These are phyloP conservation scores for Erpobdella octoculata DNA, from an alignment of 2,888 invertebrate genomes.

Conservation along the genomic window DNA sequence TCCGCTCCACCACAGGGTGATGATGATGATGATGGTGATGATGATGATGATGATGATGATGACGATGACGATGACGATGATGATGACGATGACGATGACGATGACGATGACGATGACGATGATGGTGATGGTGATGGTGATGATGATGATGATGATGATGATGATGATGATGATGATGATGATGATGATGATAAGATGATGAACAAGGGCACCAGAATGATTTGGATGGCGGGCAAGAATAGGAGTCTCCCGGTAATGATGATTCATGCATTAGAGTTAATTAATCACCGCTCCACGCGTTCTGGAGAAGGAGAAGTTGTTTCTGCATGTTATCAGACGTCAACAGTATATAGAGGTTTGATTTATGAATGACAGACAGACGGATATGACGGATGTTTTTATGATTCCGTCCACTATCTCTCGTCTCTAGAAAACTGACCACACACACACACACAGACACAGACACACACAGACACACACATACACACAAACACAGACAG, in stretches of 20 bases:
- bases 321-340: too few relatives aligned
- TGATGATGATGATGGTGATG: constrained; percentile 27
- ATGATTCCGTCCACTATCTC: too few relatives aligned
- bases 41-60: constrained; percentile 28
- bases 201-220: constrained; percentile 9
- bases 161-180: constrained; percentile 6
- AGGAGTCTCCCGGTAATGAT: neutral
- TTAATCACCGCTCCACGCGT: too few relatives aligned
- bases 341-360: too few relatives aligned
- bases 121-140: constrained; percentile 1
- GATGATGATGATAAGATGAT: constrained; percentile 23
- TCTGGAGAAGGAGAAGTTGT: too few relatives aligned
- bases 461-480: neutral
- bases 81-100: constrained; percentile 22
- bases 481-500: neutral
- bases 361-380: too few relatives aligned
- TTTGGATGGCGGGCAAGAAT: neutral
- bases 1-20: constrained; percentile 14
- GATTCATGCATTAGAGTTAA: constrained; percentile 1
- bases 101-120: neutral
- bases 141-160: constrained; percentile 22
- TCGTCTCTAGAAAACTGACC: too few relatives aligned
- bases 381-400: too few relatives aligned
- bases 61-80: constrained; percentile 25
- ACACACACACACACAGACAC: neutral